Conservation (phyloP, 2,888 invertebrate genomes). For the Eupelmus urozonus region DNA sequence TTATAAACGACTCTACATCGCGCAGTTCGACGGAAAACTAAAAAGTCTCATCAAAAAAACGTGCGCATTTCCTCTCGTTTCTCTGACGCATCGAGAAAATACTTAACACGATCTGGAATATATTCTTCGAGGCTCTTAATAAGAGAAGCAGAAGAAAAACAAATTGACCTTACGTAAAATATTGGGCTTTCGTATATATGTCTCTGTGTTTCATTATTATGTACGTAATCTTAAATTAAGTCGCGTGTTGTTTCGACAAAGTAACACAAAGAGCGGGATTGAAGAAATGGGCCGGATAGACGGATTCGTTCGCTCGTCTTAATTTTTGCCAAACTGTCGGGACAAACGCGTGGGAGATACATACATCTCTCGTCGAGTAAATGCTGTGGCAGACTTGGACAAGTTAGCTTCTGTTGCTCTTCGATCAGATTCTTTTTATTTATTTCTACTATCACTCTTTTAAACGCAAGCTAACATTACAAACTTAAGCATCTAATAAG, state of each 20-base stretch:
- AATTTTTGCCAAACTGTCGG: not conserved
- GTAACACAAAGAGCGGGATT: not conserved
- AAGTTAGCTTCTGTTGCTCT: conserved; percentile 12
- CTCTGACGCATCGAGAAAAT: conserved; percentile 4
- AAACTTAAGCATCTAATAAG: not conserved
- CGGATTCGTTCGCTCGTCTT: not conserved
- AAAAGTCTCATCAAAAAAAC: conserved; percentile 25
- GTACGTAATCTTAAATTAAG: conserved; percentile 15
- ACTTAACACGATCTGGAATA: conserved; percentile 42
- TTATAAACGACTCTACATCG: conserved; percentile 7
- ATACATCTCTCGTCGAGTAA: conserved; percentile 24
- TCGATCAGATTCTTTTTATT: conserved; percentile 30
- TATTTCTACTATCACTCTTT: conserved; percentile 7
- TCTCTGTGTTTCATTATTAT: not conserved
- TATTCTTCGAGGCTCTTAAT: conserved; percentile 19
- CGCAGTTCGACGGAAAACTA: conserved; percentile 1
- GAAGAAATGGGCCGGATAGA: not conserved
- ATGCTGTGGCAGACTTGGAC: conserved; percentile 42
- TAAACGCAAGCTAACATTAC: not conserved
- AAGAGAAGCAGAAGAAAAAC: conserved; percentile 3
- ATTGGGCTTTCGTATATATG: conserved; percentile 17
- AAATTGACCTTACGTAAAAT: conserved; percentile 8
- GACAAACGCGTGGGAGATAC: not conserved
- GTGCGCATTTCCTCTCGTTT: not conserved
- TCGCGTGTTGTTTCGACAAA: not conserved